Conservation (phyloP, 2,113 vertebrate genomes). For the Progne subis region DNA sequence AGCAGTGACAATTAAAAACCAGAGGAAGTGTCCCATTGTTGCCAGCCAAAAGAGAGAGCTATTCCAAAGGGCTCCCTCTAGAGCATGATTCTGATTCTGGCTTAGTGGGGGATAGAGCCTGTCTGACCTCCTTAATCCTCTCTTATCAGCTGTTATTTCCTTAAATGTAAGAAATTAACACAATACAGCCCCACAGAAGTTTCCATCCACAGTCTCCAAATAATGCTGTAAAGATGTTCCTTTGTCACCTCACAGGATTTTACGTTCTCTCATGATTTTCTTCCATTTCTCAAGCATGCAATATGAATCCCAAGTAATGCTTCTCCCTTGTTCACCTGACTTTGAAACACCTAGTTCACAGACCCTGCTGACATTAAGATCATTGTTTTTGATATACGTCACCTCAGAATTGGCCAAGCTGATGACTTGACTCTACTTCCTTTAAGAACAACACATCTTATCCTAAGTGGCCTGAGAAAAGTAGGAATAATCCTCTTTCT, state of each 20-base stretch:
- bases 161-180: neutral
- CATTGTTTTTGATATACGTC: neutral
- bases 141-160: neutral
- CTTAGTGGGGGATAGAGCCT: rapidly evolving
- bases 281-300: neutral
- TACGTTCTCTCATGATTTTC: neutral
- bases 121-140: neutral
- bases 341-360: neutral
- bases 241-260: neutral
- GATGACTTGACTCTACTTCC: neutral
- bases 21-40: neutral
- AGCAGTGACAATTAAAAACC: neutral
- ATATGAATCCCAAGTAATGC: neutral
- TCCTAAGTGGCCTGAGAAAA: neutral
- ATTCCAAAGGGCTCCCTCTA: neutral
- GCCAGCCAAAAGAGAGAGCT: neutral
- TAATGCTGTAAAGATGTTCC: neutral
- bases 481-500: neutral
- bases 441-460: neutral
- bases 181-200: neutral
- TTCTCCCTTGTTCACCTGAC: neutral
- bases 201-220: neutral
- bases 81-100: neutral
- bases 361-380: neutral
- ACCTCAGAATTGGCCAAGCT: neutral